Evolutionary conservation across 1,140 invertebrate species (phyloP).

Genomic region (Delia radicum): DNA sequence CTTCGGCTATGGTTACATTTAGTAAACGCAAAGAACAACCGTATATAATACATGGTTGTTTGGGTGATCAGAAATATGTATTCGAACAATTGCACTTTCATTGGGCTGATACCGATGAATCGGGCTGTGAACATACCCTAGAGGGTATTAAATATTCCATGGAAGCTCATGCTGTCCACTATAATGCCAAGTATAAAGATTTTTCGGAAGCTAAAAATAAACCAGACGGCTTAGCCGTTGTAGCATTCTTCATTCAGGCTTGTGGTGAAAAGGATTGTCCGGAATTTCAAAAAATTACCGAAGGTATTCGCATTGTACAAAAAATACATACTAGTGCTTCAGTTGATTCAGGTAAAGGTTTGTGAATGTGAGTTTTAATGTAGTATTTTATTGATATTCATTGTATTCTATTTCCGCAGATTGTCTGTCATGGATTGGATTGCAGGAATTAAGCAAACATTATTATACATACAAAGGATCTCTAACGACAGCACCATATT

Average conservation of each 20-base stretch:
- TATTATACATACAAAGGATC: constrained; percentile 63
- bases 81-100: constrained; percentile 79
- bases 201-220: constrained; percentile 69
- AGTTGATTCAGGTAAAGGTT: constrained; percentile 47
- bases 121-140: constrained; percentile 78
- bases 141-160: constrained; percentile 67
- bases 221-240: constrained; percentile 73
- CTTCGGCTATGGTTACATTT: constrained; percentile 54
- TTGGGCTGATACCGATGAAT: constrained; percentile 70
- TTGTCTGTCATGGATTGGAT: constrained; percentile 53
- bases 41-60: constrained; percentile 61
- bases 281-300: constrained; percentile 54
- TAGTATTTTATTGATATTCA: neutral
- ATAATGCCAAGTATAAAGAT: constrained; percentile 70
- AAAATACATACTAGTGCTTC: constrained; percentile 52
- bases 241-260: constrained; percentile 72
- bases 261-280: constrained; percentile 54
- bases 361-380: neutral
- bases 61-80: constrained; percentile 65
- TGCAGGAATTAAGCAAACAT: constrained; percentile 55
- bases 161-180: constrained; percentile 79
- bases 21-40: constrained; percentile 51
- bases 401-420: constrained; percentile 30
- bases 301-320: constrained; percentile 52
- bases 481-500: constrained; percentile 70